These are phyloP conservation scores for Pseudopleuronectes americanus DNA, from an alignment of 2,797 vertebrate genomes.

Conservation along the genomic window DNA sequence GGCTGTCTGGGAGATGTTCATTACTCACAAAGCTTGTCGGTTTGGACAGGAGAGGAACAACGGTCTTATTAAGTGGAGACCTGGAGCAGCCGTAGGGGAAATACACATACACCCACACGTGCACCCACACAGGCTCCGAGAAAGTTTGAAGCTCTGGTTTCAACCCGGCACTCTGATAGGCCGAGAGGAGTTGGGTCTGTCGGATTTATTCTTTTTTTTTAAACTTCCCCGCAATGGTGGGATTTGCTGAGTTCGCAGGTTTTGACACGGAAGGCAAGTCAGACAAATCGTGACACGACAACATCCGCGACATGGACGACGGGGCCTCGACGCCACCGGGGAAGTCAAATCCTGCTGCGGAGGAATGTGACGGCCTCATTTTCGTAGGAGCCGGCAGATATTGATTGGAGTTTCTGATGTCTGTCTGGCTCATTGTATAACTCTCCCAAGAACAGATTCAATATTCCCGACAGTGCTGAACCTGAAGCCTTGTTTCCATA, in stretches of 20 bases:
- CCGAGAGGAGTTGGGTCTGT: constrained; percentile 61
- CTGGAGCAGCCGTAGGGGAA: constrained; percentile 75
- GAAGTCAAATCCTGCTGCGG: constrained; percentile 30
- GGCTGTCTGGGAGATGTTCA: constrained; percentile 81
- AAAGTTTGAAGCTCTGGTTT: constrained; percentile 60
- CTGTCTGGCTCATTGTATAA: constrained; percentile 79
- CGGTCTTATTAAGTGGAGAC: constrained; percentile 84
- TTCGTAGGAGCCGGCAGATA: constrained; percentile 62
- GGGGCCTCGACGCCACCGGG: no score
- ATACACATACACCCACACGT: constrained; percentile 63
- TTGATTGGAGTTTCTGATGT: constrained; percentile 78
- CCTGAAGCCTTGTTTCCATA: constrained; percentile 83
- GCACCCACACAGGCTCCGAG: constrained; percentile 53
- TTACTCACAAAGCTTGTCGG: constrained; percentile 79
- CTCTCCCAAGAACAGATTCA: constrained; percentile 73
- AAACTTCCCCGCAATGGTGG: constrained; percentile 42
- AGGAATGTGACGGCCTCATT: constrained; percentile 65
- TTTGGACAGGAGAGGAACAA: constrained; percentile 78
- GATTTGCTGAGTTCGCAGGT: constrained; percentile 63
- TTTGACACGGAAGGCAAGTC: constrained; percentile 60
- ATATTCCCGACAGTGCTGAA: constrained; percentile 81
- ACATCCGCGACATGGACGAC: constrained; percentile 26
- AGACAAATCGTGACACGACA: constrained; percentile 55
- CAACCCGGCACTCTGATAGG: constrained; percentile 42
- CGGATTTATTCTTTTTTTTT: constrained; percentile 3